Percentiles rank a stretch among this genome's conserved stretches.
Evolutionary conservation across 1,140 invertebrate genomes (phyloP).

Genomic region (Leptinotarsa defecta): DNA sequence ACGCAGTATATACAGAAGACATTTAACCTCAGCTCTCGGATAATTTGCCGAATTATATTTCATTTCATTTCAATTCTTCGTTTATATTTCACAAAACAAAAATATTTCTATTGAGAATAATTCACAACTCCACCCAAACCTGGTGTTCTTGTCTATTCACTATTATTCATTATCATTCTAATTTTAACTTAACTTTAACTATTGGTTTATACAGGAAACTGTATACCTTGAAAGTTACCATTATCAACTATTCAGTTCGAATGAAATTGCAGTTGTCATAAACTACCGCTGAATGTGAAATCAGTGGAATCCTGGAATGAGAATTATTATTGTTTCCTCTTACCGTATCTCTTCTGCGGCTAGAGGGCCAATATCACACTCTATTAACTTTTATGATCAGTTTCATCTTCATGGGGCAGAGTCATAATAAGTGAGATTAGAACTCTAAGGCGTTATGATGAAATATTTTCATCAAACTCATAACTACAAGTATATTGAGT

Average conservation of each 20-base stretch:
- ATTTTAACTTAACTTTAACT: neutral
- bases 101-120: no score
- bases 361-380: slow-evolving; percentile 5
- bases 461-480: neutral
- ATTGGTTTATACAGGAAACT: neutral
- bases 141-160: no score
- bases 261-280: slow-evolving; percentile 3
- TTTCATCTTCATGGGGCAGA: neutral
- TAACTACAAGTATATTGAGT: no score
- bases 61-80: no score
- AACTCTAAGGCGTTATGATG: neutral
- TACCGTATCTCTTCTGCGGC: neutral
- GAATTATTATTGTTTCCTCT: neutral
- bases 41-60: no score
- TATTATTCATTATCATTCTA: no score
- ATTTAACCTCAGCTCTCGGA: no score
- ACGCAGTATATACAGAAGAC: no score
- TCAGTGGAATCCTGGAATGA: neutral
- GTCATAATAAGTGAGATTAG: slow-evolving; percentile 8
- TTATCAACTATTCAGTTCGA: neutral
- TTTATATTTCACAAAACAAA: no score
- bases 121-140: no score
- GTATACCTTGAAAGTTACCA: neutral
- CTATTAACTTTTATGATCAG: slow-evolving; percentile 6
- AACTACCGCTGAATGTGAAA: neutral